Conservation (phyloP, 2,113 vertebrate genomes). For the Corvus hawaiiensis region DNA sequence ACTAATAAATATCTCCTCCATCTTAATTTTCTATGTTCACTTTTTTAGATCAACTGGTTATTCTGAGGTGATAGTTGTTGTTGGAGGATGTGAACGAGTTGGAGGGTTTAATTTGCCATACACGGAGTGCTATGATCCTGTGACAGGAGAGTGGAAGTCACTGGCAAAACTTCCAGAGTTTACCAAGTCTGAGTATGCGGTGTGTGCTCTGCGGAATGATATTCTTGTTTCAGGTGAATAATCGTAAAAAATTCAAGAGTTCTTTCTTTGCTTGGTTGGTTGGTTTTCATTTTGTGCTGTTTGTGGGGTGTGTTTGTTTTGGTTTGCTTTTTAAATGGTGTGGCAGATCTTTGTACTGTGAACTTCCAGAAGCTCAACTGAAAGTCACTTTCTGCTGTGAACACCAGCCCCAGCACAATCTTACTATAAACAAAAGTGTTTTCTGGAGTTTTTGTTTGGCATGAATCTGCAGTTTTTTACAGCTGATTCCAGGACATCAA, state of each 20-base stretch:
- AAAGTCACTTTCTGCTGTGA: background rate
- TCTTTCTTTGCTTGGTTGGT: background rate
- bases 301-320: background rate
- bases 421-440: background rate
- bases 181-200: constrained; percentile 96
- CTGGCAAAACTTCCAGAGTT: constrained; percentile 97
- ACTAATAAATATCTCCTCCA: background rate
- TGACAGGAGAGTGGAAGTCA: constrained; percentile 96
- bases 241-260: background rate
- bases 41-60: constrained; percentile 89
- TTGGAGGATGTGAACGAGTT: constrained; percentile 94
- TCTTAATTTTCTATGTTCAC: background rate
- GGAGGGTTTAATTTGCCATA: constrained; percentile 97
- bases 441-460: background rate
- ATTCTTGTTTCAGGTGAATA: constrained; percentile 95
- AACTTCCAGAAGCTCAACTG: background rate
- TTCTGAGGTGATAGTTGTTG: constrained; percentile 97
- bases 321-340: background rate
- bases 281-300: background rate
- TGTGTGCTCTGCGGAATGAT: constrained; percentile 95
- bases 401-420: background rate
- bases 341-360: background rate
- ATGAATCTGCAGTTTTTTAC: background rate
- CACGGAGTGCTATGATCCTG: constrained; percentile 95
- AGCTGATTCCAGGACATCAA: background rate